Percentiles rank a stretch among this genome's conserved stretches.
Conservation (phyloP, 2,888 invertebrate genomes). For the Scelioninae gen. 1 region DNA sequence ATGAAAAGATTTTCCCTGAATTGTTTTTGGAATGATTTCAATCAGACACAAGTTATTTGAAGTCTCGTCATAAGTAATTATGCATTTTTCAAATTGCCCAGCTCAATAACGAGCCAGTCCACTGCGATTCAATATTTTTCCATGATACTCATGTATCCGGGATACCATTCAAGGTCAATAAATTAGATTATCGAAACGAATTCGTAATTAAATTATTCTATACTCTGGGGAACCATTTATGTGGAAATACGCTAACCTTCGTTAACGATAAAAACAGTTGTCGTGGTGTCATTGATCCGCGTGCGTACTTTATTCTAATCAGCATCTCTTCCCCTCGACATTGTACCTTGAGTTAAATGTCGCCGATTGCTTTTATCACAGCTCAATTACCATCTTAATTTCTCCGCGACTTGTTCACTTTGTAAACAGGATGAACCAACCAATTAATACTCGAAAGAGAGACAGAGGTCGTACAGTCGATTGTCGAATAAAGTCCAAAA, state of each 20-base stretch:
- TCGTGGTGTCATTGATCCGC: conserved; percentile 46
- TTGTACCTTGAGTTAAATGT: conserved; percentile 44
- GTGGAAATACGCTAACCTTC: conserved; percentile 20
- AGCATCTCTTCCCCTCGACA: conserved; percentile 30
- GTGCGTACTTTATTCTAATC: conserved; percentile 26
- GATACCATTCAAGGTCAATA: conserved; percentile 8
- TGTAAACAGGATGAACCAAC: conserved; percentile 15
- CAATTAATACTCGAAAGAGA: neutral
- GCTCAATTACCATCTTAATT: conserved; percentile 23
- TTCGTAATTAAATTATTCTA: conserved; percentile 15
- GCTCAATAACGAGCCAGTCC: too few species aligned
- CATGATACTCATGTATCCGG: neutral
- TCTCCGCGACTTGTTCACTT: neutral
- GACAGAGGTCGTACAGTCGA: too few species aligned
- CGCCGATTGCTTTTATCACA: conserved; percentile 29
- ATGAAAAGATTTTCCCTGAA: too few species aligned
- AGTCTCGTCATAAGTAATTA: too few species aligned
- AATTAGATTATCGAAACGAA: conserved; percentile 20
- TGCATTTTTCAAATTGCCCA: too few species aligned
- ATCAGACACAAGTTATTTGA: too few species aligned
- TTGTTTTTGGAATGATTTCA: too few species aligned
- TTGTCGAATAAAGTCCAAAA: conserved; percentile 15
- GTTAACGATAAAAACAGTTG: conserved; percentile 18
- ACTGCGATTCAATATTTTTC: neutral
- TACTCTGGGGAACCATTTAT: conserved; percentile 3